A percentile compares a stretch with the other conserved stretches of the same genome.
Conservation (phyloP, 1,140 invertebrate genomes). For the Andrena cerasifolii region DNA sequence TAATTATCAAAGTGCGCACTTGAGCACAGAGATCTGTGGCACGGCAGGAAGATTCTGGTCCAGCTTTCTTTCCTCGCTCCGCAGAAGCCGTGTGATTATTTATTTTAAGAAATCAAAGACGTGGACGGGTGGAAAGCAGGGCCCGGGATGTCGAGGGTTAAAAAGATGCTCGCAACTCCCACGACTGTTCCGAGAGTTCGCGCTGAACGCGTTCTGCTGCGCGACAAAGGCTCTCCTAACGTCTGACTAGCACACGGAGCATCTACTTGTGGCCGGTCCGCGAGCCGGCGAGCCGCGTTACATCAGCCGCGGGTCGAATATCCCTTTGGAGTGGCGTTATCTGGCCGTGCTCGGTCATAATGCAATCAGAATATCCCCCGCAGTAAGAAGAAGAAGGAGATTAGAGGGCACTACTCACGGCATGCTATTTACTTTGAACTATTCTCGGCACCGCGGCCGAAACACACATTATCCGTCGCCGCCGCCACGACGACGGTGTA, state of each 20-base stretch:
- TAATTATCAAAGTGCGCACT: no score
- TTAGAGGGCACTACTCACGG: slow-evolving; percentile 65
- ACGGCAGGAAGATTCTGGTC: no score
- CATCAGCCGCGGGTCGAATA: slow-evolving; percentile 50
- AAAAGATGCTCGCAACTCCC: not conserved
- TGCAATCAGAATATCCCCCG: slow-evolving; percentile 64
- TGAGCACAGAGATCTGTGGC: no score
- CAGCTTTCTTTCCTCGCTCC: no score
- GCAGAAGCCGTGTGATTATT: no score
- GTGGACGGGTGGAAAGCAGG: not conserved
- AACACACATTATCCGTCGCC: slow-evolving; percentile 62
- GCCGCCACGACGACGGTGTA: slow-evolving; percentile 33
- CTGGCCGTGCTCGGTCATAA: slow-evolving; percentile 60
- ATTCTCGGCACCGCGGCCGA: slow-evolving; percentile 63
- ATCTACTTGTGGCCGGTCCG: not conserved
- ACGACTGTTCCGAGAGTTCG: not conserved
- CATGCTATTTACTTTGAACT: slow-evolving; percentile 70
- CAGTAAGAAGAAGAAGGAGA: slow-evolving; percentile 62
- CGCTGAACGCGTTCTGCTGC: not conserved
- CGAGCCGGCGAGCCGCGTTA: slow-evolving; percentile 31
- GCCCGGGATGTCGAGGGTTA: not conserved
- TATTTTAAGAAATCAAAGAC: no score
- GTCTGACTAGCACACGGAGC: not conserved
- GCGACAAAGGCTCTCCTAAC: not conserved
- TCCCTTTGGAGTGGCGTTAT: slow-evolving; percentile 56